A percentile compares a stretch with the other conserved stretches of the same genome.
Evolutionary conservation across 53 echinoderm and acorn worm genomes (phyloP).

Genomic region (Echinometra lucunter): DNA sequence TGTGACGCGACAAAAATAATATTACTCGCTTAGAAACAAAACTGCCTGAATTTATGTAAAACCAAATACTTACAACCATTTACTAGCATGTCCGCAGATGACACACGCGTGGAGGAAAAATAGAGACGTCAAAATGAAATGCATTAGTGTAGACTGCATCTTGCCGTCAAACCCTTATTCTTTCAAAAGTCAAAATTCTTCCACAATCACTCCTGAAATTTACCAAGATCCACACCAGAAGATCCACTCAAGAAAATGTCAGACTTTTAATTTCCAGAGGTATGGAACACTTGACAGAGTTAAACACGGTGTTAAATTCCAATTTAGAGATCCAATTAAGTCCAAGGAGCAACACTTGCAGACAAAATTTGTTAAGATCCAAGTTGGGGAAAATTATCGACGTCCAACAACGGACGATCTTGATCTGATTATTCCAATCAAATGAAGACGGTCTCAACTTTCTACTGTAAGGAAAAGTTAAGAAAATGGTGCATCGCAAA

Average conservation of each 20-base stretch:
- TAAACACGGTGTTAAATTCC: constrained; percentile 57
- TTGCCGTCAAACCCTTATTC: neutral
- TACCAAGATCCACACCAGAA: neutral
- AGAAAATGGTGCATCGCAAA: neutral
- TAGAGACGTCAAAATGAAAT: constrained; percentile 42
- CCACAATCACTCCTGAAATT: neutral
- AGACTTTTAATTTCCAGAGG: neutral
- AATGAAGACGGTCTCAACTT: neutral
- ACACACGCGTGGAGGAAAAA: constrained; percentile 77
- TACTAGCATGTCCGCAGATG: constrained; percentile 78
- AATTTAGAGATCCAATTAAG: constrained; percentile 40
- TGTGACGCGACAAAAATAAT: neutral
- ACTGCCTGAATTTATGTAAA: neutral
- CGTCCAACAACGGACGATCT: neutral
- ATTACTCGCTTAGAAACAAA: neutral
- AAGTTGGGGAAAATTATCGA: neutral
- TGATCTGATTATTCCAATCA: constrained; percentile 3
- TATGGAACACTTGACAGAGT: neutral
- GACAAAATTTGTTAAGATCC: neutral
- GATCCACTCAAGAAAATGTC: neutral
- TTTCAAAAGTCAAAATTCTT: neutral
- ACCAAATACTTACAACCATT: constrained; percentile 85
- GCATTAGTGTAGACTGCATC: constrained; percentile 4
- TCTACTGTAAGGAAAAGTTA: neutral
- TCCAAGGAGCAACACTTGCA: neutral